Percentiles rank a stretch among this genome's conserved stretches.
Conservation (phyloP, 2,797 vertebrate species). For the Hypotaenidia okinawae region DNA sequence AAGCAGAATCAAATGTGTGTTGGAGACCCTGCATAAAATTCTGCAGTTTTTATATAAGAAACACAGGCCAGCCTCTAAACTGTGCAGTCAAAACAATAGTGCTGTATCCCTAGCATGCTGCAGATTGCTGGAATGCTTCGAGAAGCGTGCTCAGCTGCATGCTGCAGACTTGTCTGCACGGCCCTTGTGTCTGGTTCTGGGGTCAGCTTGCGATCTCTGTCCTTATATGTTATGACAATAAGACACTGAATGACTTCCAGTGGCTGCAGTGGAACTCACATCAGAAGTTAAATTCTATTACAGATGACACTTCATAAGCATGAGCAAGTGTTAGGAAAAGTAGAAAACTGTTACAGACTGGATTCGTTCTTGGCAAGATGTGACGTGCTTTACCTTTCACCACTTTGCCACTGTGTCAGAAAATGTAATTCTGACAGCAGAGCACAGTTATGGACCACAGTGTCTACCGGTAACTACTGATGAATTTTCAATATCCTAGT, state of each 20-base stretch:
- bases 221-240: not conserved
- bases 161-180: rapidly evolving
- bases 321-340: not conserved
- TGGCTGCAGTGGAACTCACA: not conserved
- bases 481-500: not conserved
- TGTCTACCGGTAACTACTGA: not conserved
- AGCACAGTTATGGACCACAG: not conserved
- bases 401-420: not conserved
- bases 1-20: not conserved
- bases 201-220: not conserved
- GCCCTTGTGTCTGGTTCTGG: not conserved
- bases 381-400: not conserved
- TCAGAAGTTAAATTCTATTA: not conserved
- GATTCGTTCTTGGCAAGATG: not conserved
- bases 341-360: not conserved
- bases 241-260: not conserved
- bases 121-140: not conserved
- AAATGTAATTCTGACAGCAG: not conserved
- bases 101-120: not conserved
- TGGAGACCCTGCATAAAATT: not conserved
- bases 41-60: not conserved
- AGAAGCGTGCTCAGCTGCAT: rapidly evolving
- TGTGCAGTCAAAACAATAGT: not conserved
- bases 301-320: not conserved
- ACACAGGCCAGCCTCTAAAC: not conserved